Evolutionary conservation across 2,113 vertebrate species (phyloP), one percentile per base, ranked within the genome.

Genomic region (Platichthys flesus): DNA sequence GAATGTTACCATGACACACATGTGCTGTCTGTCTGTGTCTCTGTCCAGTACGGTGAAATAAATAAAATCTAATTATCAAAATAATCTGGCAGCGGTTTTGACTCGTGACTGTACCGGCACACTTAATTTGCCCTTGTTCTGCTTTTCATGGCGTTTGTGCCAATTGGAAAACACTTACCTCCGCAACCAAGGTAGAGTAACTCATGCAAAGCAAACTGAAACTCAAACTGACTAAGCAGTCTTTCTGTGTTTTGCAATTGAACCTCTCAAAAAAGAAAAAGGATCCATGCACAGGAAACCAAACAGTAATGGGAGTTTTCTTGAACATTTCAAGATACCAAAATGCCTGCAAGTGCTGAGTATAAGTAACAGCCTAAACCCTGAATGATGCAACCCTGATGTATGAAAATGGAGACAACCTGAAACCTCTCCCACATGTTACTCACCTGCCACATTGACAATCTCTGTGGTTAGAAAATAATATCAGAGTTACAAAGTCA

Each of bases 361-460:
- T 12, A 42, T 24, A 13, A 31, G 21, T 28, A 40, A 76, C 61
- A 66, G n/a, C 28, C 45, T 63, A 8, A 42, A 31, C 58, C 64
- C 59, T 61, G 21, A 47, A 60, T 31, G 31, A 31, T 31, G 31
- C 61, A 66, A 55, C 51, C 18, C 18, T n/a, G 89, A 86, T 51
- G 67, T 71, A 88, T 78, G 81, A 81, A 62, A 75, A 90, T 86
- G 87, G 84, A 81, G 69, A 56, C 73, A 89, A 81, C 86, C 88
- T 76, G 69, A 83, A 42, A 90, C 92, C 93, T 93, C 89, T 90
- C 85, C 74, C 63, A 83, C 76, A 82, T 69, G 67, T 55, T 88
- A 95, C 97, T 96, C 92, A 98, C 96, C 95, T 96, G 93, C 87
- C 82, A 95, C 74, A 96, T 67, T 80, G 95, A 92, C 87, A 94